Conservation (phyloP, 2,888 invertebrate genomes). For the Dysmachus trigonus region DNA sequence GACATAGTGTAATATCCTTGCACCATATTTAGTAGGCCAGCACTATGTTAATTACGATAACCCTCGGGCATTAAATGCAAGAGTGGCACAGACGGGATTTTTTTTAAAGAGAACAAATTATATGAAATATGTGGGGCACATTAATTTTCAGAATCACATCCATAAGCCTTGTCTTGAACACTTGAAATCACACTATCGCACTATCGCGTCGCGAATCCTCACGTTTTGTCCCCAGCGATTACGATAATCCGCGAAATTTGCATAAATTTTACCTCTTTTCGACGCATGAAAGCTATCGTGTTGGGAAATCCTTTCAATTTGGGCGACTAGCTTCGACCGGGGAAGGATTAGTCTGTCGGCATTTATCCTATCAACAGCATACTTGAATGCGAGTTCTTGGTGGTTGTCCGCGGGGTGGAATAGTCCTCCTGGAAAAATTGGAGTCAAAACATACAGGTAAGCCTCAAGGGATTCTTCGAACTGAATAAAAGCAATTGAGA, state of each 20-base stretch:
- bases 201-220: background rate
- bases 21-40: background rate
- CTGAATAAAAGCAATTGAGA: background rate
- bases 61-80: background rate
- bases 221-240: background rate
- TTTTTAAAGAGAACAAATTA: background rate
- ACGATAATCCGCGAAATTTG: background rate
- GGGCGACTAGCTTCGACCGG: constrained; percentile 85
- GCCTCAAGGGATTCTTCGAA: background rate
- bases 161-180: background rate
- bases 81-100: background rate
- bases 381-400: constrained; percentile 90
- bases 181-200: background rate
- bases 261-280: constrained; percentile 79
- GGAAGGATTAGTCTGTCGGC: constrained; percentile 82
- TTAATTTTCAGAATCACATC: background rate
- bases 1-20: background rate
- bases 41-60: background rate
- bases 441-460: background rate
- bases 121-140: background rate
- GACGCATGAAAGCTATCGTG: constrained; percentile 95
- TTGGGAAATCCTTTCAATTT: constrained; percentile 88
- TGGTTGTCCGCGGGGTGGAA: constrained; percentile 89
- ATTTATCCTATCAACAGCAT: constrained; percentile 92
- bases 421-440: constrained; percentile 74